phyloP scores from a whole-genome alignment of 1,140 invertebrate species.

The Cydia splendana region DNA sequence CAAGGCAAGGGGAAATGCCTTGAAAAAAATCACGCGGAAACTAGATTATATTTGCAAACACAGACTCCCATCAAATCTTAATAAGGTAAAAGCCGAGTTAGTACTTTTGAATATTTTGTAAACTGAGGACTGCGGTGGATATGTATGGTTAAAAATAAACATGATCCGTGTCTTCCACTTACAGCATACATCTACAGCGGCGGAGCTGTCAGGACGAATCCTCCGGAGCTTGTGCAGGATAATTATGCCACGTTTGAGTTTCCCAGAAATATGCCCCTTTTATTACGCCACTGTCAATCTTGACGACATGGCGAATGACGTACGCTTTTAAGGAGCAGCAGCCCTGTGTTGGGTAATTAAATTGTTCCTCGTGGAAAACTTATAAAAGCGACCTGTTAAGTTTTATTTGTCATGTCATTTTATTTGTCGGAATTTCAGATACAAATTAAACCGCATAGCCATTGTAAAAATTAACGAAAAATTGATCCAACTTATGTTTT shows the following conservation, averaged over 20 bases:
- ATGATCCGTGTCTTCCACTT: neutral
- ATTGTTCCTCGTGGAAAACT: neutral
- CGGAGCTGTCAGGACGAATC: neutral
- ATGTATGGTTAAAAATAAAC: neutral
- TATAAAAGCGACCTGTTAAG: neutral
- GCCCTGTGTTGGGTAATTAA: neutral
- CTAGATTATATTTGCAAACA: too few relatives aligned
- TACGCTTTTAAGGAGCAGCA: neutral
- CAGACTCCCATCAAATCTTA: too few relatives aligned
- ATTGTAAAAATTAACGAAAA: too few relatives aligned
- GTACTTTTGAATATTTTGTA: too few relatives aligned
- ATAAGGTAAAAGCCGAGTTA: too few relatives aligned
- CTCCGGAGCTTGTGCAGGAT: neutral
- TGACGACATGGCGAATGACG: neutral
- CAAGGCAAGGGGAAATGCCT: too few relatives aligned
- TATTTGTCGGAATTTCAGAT: too few relatives aligned
- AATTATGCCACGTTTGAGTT: constrained; percentile 7
- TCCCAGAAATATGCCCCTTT: constrained; percentile 9
- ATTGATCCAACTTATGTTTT: too few relatives aligned
- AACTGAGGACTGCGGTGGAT: too few relatives aligned
- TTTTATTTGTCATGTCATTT: too few relatives aligned
- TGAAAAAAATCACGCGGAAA: too few relatives aligned
- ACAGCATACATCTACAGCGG: neutral
- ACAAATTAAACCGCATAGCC: too few relatives aligned
- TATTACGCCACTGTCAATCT: constrained; percentile 16